Evolutionary conservation across 2,888 invertebrate species (phyloP).

Genomic region (Zaprionus bogoriensis): DNA sequence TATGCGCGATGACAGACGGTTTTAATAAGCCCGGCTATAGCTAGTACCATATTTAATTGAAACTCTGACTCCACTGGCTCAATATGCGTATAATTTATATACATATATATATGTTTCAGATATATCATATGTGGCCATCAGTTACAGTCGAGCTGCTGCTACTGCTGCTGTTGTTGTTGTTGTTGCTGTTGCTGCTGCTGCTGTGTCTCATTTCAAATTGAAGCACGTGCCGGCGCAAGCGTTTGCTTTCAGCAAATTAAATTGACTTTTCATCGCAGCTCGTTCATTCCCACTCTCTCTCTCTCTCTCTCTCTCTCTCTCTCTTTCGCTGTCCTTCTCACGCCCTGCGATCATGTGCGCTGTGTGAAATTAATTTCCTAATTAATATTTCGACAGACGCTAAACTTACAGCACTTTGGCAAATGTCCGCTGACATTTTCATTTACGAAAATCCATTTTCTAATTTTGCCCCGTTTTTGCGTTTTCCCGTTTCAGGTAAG

Average conservation of each 20-base stretch:
- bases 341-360: not conserved
- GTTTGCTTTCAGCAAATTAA: constrained; percentile 70
- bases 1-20: constrained; percentile 41
- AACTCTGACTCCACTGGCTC: not conserved
- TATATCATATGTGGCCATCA: constrained; percentile 65
- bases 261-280: constrained; percentile 54
- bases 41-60: constrained; percentile 10
- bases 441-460: constrained; percentile 7
- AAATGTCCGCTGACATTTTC: not conserved
- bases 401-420: not conserved
- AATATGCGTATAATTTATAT: not conserved
- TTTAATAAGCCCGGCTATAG: constrained; percentile 33
- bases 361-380: constrained; percentile 8
- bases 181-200: constrained; percentile 19
- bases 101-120: constrained; percentile 11
- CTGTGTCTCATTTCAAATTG: constrained; percentile 66
- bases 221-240: constrained; percentile 60
- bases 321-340: too few species aligned
- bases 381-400: constrained; percentile 27
- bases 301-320: too few species aligned
- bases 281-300: too few species aligned
- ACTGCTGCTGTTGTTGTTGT: constrained; percentile 23
- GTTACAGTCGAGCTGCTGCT: too few species aligned
- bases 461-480: too few species aligned
- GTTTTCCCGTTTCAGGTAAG: constrained; percentile 39